Evolutionary conservation across 2,888 invertebrate genomes (phyloP).

Genomic region (Fragum fragum): DNA sequence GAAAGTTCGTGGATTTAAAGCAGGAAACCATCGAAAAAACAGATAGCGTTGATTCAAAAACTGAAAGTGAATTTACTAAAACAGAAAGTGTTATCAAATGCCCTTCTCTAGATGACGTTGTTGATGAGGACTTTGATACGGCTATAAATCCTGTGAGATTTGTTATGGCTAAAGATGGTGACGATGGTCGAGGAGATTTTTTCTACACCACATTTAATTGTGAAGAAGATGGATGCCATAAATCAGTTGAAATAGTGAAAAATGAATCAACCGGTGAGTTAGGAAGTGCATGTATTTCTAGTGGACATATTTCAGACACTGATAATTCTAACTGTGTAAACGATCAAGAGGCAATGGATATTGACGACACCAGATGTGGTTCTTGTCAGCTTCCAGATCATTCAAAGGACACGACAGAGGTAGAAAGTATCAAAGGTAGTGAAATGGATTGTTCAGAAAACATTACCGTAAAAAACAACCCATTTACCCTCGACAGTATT

Average conservation of each 20-base stretch:
- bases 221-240: too few species aligned
- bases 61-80: background rate
- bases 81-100: background rate
- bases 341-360: background rate
- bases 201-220: background rate
- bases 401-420: background rate
- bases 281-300: too few species aligned
- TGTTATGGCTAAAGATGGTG: background rate
- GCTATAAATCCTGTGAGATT: constrained; percentile 12
- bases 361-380: background rate
- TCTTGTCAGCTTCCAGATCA: background rate
- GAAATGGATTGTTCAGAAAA: background rate
- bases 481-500: background rate
- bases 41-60: background rate
- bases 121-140: background rate
- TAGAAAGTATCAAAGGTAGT: background rate
- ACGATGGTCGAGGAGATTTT: background rate
- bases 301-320: too few species aligned
- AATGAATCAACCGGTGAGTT: too few species aligned
- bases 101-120: background rate
- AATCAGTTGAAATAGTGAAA: too few species aligned
- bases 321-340: background rate
- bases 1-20: constrained; percentile 8
- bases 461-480: background rate
- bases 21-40: background rate